A percentile compares a stretch with the other conserved stretches of the same genome.
Conservation (phyloP, 2,888 invertebrate species). For the Caenorhabditis becei region DNA sequence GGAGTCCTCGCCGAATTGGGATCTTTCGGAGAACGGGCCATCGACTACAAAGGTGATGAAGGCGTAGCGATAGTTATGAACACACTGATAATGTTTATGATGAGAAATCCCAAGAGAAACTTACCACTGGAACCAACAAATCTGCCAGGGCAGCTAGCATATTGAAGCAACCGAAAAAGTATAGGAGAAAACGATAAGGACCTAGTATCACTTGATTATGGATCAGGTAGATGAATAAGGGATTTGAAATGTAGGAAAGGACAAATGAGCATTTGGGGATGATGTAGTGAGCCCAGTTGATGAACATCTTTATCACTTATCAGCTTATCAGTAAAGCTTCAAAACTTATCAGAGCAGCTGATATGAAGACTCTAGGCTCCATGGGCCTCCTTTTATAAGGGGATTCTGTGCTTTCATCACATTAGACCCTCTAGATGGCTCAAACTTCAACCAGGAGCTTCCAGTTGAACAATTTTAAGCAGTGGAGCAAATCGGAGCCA, state of each 20-base stretch:
- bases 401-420: too few relatives aligned
- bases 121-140: conserved; percentile 23
- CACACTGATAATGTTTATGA: background rate
- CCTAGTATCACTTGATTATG: conserved; percentile 9
- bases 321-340: too few relatives aligned
- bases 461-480: too few relatives aligned
- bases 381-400: too few relatives aligned
- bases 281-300: conserved; percentile 25
- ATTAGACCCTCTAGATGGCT: too few relatives aligned
- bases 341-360: too few relatives aligned
- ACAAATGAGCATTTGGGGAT: conserved; percentile 25
- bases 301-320: too few relatives aligned
- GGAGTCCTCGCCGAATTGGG: conserved; percentile 15
- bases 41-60: conserved; percentile 14
- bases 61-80: conserved; percentile 7
- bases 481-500: too few relatives aligned
- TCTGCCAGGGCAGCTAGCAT: conserved; percentile 18
- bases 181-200: conserved; percentile 14
- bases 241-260: conserved; percentile 15
- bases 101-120: background rate
- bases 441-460: too few relatives aligned
- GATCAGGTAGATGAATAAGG: conserved; percentile 16
- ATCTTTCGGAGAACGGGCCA: conserved; percentile 28
- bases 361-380: too few relatives aligned
- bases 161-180: conserved; percentile 23